Percentiles rank a stretch among this genome's conserved stretches.
These are phyloP conservation scores for Choristoneura fumiferana DNA, from an alignment of 1,140 invertebrate species.

Conservation along the genomic window DNA sequence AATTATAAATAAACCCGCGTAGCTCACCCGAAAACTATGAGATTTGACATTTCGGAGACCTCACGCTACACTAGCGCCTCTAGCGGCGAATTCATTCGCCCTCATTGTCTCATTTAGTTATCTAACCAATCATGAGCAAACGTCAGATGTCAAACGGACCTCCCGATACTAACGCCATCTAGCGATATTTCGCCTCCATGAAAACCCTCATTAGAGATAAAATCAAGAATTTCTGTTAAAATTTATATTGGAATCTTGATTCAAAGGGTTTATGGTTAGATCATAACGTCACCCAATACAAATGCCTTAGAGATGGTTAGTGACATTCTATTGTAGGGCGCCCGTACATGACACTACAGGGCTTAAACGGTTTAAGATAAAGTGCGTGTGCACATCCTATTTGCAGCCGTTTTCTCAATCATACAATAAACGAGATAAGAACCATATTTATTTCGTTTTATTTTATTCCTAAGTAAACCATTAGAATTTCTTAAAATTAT, in stretches of 20 bases:
- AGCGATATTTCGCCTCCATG: too few species aligned
- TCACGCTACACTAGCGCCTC: too few species aligned
- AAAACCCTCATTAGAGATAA: too few species aligned
- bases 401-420: constrained; percentile 37
- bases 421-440: constrained; percentile 44
- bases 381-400: constrained; percentile 24
- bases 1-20: too few species aligned
- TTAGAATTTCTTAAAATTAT: background rate
- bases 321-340: constrained; percentile 26
- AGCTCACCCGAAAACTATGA: too few species aligned
- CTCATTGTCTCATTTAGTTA: too few species aligned
- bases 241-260: background rate
- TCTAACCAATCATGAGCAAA: too few species aligned
- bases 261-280: background rate
- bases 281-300: constrained; percentile 21
- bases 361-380: too few species aligned
- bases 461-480: background rate
- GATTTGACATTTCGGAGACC: too few species aligned
- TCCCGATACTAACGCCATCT: too few species aligned
- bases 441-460: background rate
- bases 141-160: too few species aligned
- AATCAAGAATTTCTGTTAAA: background rate
- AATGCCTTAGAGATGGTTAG: constrained; percentile 55
- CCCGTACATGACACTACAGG: background rate
- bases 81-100: too few species aligned